Evolutionary conservation across 2,113 vertebrate species (phyloP).

Genomic region (Numenius arquata): DNA sequence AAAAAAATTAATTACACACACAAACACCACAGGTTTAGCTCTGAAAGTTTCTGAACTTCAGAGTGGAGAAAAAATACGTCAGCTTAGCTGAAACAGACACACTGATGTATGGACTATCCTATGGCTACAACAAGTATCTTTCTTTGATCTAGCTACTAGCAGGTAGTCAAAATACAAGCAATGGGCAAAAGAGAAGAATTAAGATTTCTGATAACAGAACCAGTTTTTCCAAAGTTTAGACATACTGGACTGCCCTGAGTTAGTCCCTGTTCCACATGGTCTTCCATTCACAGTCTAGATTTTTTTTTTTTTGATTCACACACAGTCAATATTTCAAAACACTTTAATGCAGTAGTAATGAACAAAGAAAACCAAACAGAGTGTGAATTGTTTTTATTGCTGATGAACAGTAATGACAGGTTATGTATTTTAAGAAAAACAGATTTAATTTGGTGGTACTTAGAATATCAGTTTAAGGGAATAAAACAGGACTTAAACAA

Average conservation of each 20-base stretch:
- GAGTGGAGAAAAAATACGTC: background rate
- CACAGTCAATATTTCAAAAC: background rate
- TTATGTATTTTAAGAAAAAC: background rate
- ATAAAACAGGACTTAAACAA: background rate
- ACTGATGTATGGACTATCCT: accelerated
- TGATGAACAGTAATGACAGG: background rate
- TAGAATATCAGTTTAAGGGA: background rate
- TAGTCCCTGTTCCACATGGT: background rate
- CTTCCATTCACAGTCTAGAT: background rate
- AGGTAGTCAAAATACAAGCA: background rate
- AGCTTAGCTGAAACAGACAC: background rate
- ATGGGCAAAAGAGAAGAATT: background rate
- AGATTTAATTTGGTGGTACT: background rate
- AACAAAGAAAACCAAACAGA: background rate
- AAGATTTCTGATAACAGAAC: background rate
- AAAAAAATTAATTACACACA: background rate
- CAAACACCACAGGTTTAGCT: background rate
- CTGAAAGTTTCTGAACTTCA: background rate
- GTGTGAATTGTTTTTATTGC: background rate
- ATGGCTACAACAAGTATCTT: background rate
- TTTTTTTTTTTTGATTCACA: background rate
- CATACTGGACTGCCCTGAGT: background rate
- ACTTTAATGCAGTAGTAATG: background rate
- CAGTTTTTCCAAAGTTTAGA: background rate
- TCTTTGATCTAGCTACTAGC: background rate